Evolutionary conservation across 1,140 invertebrate genomes (phyloP), one percentile per base, ranked within the genome.

Genomic region (Meloidogyne chitwoodi): DNA sequence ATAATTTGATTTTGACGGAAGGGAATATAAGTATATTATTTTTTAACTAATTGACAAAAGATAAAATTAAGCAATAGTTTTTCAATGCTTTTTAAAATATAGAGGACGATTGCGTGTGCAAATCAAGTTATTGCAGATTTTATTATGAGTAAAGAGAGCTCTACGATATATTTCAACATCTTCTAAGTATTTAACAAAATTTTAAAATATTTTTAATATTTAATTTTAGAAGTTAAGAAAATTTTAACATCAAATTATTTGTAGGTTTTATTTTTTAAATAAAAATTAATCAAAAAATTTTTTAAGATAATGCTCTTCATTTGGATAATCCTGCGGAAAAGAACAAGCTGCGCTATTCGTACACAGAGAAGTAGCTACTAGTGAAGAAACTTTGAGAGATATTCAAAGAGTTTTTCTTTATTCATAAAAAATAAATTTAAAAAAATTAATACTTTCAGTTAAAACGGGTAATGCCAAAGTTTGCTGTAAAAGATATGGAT

Each of bases 401-500:
- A 96, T 98, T 93, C 94, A 96, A 89, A 94, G 92, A 91, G 94
- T 95, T 61, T 19, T 75, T 71, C 14, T 22, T 63, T 10, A 14
- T 24, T 19, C 70, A 73, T 26, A 22, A 38, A 16, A 26, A 38
- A 8, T 6, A 8, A 31, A n/a, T n/a, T n/a, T 38, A 8, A 38
- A 8, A 38, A 31, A 31, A n/a, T 19, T 24, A 11, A n/a, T 78
- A 22, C 38, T 77, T 19, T 83, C 89, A 97, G 93, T 96, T 96
- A 88, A 92, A 95, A 80, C 95, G 96, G 89, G 89, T 98, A 79
- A 96, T 98, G 93, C 96, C 96, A 77, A 96, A 94, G 89, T 99
- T 99, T 91, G 94, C 99, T 70, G 90, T 99, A 69, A 99, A 99
- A 91, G 96, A 99, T 90, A 99, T 99, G 97, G 96, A 99, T 90